Base-by-base conservation (phyloP, 30 jellyfish, hydroid and myxozoan species). In the Catostylus mosaicus region DNA sequence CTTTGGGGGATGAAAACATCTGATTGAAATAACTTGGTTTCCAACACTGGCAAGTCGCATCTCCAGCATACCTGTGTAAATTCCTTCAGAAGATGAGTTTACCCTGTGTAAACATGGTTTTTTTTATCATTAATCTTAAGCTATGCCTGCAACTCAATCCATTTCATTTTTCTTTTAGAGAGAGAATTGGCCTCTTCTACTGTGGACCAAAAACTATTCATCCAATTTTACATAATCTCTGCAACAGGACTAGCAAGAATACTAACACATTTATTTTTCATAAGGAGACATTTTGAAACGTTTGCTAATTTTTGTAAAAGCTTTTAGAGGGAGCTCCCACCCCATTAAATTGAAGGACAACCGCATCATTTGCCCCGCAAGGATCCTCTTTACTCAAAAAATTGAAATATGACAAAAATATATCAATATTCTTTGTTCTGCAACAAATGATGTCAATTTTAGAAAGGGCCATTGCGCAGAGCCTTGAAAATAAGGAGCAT, bases 161-260 rank as follows among this genome's bases (percentile, higher is more conserved):
- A n/a, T n/a, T n/a, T n/a, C n/a, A n/a, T n/a, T n/a, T 40, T 52
- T 50, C 14, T 75, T 77, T 20, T 50, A 90, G 97, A 18, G 83
- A 79, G 61, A 52, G 97, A 65, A 86, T 90, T 76, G 97, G 97
- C 6, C 96, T 90, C 0, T 90, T 90, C 52, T 90, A 84, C 86
- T 90, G 97, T 61, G 97, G 97, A 0, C 93, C 97, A 46, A 86
- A 86, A 48, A 74, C 93, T 19, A 40, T 90, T 32, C 89, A 90
- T 45, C 89, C 90, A 33, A 66, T 71, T 7, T 51, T 90, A 63
- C 83, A 84, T 19, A 52, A 69, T 27, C 73, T 93, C 6, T 84
- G 94, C 33, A 77, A 75, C 63, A 60, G 40, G 60, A 80, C 74
- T 23, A 84, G 60, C 5, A 45, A 27, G 29, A 88, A 77, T 26